These are phyloP conservation scores for Meles meles DNA, from an alignment of 2,113 vertebrate genomes.

Conservation along the genomic window DNA sequence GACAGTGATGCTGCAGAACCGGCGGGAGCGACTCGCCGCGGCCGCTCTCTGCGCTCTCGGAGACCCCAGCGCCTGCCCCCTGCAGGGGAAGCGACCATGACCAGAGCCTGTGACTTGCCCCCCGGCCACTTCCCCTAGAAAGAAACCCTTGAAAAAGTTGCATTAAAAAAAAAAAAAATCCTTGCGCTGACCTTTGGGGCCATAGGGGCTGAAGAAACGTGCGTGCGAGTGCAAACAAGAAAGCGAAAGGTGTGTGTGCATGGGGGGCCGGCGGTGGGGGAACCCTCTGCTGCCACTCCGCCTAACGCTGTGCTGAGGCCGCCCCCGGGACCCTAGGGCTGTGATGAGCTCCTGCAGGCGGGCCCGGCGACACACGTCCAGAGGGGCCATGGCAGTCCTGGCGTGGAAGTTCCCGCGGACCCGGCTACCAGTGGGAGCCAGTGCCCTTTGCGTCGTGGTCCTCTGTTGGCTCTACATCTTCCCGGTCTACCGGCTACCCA, in stretches of 20 bases:
- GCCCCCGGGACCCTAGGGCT: not conserved
- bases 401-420: conserved; percentile 88
- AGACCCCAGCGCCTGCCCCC: conserved; percentile 9
- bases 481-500: conserved; percentile 90
- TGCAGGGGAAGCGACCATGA: conserved; percentile 38
- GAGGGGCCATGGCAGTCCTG: conserved; percentile 79
- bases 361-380: conserved; percentile 60
- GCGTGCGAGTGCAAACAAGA: not conserved
- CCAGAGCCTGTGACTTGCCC: conserved; percentile 40
- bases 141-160: conserved; percentile 64
- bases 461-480: conserved; percentile 96
- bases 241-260: conserved; percentile 25
- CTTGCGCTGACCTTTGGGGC: conserved; percentile 46
- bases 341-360: conserved; percentile 65
- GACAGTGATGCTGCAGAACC: conserved; percentile 55
- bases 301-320: not conserved
- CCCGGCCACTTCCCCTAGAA: not conserved
- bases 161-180: conserved; percentile 16
- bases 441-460: conserved; percentile 89
- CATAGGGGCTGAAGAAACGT: not conserved
- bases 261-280: conserved; percentile 29
- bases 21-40: not conserved
- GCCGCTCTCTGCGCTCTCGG: not conserved
- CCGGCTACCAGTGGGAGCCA: conserved; percentile 90
- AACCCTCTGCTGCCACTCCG: not conserved